Percentiles rank a stretch among this genome's conserved stretches.
phyloP scores from a whole-genome alignment of 2,888 invertebrate species.

The Dusona sp. region DNA sequence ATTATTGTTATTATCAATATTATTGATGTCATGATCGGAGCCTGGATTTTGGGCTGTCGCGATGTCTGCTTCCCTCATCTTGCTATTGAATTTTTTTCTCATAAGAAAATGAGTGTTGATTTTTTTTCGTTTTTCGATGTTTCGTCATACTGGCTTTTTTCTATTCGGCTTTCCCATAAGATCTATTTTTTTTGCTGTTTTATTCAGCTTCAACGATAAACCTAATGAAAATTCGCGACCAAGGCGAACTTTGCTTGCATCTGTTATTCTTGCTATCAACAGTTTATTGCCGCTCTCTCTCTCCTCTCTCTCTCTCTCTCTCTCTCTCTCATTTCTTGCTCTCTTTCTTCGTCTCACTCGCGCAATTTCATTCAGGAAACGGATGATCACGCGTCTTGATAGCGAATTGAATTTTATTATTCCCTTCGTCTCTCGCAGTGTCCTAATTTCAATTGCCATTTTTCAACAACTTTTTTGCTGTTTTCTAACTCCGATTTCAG shows the following conservation, averaged over 20 bases:
- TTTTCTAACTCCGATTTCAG: not conserved
- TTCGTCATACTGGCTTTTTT: not conserved
- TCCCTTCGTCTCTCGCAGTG: conserved; percentile 14
- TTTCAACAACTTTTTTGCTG: not conserved
- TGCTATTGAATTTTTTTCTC: not conserved
- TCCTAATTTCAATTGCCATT: not conserved
- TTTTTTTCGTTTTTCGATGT: not conserved
- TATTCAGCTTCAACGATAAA: conserved; percentile 8
- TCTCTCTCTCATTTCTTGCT: not conserved
- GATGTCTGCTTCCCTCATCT: conserved; percentile 1
- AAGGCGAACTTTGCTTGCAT: not conserved
- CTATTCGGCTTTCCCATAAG: not conserved
- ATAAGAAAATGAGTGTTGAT: not conserved
- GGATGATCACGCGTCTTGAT: conserved; percentile 62
- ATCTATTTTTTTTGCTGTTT: conserved; percentile 8
- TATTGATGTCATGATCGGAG: conserved; percentile 27
- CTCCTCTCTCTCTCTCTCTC: conserved; percentile 38
- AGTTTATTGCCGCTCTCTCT: conserved; percentile 55
- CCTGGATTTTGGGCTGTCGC: not conserved
- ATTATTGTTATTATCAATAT: conserved; percentile 31
- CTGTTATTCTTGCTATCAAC: conserved; percentile 59
- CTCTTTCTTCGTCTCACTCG: conserved; percentile 22
- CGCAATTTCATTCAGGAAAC: conserved; percentile 65
- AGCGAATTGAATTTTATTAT: conserved; percentile 61
- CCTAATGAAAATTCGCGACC: not conserved